phyloP scores from a whole-genome alignment of 1,140 invertebrate species.

The Drosophila elegans region DNA sequence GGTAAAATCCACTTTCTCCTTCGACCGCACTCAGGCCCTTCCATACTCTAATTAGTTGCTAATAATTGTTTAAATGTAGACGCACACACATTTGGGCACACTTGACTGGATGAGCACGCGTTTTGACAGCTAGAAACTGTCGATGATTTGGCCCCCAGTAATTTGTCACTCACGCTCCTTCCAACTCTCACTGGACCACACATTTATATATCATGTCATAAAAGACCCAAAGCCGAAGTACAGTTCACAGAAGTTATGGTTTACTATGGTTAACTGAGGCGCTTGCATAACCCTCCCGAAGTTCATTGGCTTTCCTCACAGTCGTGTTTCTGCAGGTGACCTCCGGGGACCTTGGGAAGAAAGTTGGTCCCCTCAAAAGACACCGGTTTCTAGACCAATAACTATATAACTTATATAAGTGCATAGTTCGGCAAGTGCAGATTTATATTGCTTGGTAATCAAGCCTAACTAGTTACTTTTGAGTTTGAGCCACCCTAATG shows the following conservation, averaged over 20 bases:
- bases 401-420: not conserved
- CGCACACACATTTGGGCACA: slow-evolving; percentile 39
- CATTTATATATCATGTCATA: slow-evolving; percentile 1
- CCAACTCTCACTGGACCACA: slow-evolving; percentile 43
- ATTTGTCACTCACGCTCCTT: slow-evolving; percentile 70
- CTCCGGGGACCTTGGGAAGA: slow-evolving; percentile 29
- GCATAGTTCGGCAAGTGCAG: not conserved
- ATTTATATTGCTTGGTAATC: too few relatives aligned
- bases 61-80: slow-evolving; percentile 72
- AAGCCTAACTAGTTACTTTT: too few relatives aligned
- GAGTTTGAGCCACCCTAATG: too few relatives aligned
- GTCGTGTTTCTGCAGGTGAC: slow-evolving; percentile 29
- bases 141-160: slow-evolving; percentile 21
- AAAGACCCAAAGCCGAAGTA: slow-evolving; percentile 11
- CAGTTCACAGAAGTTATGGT: slow-evolving; percentile 12
- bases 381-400: not conserved
- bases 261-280: slow-evolving; percentile 12
- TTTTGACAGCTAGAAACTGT: slow-evolving; percentile 28
- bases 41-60: slow-evolving; percentile 64
- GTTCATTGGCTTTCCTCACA: slow-evolving; percentile 39
- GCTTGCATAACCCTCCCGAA: slow-evolving; percentile 32
- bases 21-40: slow-evolving; percentile 38
- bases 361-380: slow-evolving; percentile 14
- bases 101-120: slow-evolving; percentile 30
- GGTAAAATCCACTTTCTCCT: slow-evolving; percentile 65